Conservation (phyloP, 2,797 vertebrate species). For the Phoebastria nigripes region DNA sequence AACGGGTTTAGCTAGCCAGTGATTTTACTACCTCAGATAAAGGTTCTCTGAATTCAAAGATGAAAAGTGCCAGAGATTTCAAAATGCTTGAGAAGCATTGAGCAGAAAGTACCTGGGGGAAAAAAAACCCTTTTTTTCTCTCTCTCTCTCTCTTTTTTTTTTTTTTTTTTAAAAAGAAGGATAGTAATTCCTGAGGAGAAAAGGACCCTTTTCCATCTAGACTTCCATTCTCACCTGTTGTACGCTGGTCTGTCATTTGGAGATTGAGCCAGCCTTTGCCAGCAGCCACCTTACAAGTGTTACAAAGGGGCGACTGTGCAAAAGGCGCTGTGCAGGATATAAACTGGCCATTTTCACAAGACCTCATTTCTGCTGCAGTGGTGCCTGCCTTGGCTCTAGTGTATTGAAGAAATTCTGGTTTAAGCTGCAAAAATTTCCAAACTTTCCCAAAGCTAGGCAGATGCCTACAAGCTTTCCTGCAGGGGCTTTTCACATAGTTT, state of each 20-base stretch:
- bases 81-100: neutral
- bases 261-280: neutral
- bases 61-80: slow-evolving; percentile 24
- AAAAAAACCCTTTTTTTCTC: accelerated
- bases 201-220: slow-evolving; percentile 30
- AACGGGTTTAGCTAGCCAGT: slow-evolving; percentile 22
- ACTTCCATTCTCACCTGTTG: neutral
- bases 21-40: slow-evolving; percentile 52
- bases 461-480: neutral
- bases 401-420: neutral
- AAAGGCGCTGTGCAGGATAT: neutral
- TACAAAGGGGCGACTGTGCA: neutral
- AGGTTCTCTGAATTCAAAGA: slow-evolving; percentile 41
- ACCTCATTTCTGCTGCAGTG: neutral
- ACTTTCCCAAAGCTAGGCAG: neutral
- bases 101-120: neutral
- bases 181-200: neutral
- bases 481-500: neutral
- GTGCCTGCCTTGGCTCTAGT: neutral
- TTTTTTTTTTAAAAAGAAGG: neutral
- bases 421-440: neutral
- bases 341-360: neutral
- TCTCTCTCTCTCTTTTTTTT: accelerated
- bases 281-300: neutral
- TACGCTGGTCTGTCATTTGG: neutral